phyloP scores from a whole-genome alignment of 2,888 invertebrate genomes.

The Xanthia togata region DNA sequence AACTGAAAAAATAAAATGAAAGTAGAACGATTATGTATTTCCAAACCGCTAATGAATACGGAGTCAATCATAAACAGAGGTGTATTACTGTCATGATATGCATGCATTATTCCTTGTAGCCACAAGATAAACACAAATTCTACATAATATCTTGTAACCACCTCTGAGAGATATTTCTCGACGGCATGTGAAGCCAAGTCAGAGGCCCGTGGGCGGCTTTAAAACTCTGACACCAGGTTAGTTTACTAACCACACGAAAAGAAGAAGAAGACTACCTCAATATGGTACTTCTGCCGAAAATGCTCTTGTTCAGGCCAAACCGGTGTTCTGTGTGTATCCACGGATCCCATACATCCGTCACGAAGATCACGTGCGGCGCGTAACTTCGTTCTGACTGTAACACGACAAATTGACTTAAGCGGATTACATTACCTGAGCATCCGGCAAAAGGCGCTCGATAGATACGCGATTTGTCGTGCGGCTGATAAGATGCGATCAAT shows the following conservation, averaged over 20 bases:
- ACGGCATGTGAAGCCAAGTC: too few species aligned
- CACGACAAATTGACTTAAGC: slow-evolving; percentile 65
- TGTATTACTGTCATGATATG: not conserved
- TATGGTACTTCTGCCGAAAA: not conserved
- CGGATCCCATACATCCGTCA: slow-evolving; percentile 30
- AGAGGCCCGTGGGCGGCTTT: too few species aligned
- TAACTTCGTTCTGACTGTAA: slow-evolving; percentile 56
- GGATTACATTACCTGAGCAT: slow-evolving; percentile 61
- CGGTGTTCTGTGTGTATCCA: slow-evolving; percentile 9
- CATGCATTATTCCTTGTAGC: not conserved
- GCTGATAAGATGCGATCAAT: not conserved
- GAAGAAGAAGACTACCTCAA: too few species aligned
- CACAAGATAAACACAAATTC: not conserved
- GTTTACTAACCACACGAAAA: too few species aligned
- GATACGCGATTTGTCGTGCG: slow-evolving; percentile 34
- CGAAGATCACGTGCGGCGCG: slow-evolving; percentile 45
- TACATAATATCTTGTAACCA: not conserved
- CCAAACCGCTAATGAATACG: not conserved
- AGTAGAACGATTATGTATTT: not conserved
- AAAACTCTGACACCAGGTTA: too few species aligned
- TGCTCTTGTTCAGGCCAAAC: not conserved
- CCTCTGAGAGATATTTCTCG: too few species aligned
- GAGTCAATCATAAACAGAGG: not conserved
- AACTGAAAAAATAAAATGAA: not conserved
- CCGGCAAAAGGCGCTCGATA: slow-evolving; percentile 1